These are phyloP conservation scores for Genyomyrus donnyi DNA, from an alignment of 2,113 vertebrate species.

Conservation along the genomic window DNA sequence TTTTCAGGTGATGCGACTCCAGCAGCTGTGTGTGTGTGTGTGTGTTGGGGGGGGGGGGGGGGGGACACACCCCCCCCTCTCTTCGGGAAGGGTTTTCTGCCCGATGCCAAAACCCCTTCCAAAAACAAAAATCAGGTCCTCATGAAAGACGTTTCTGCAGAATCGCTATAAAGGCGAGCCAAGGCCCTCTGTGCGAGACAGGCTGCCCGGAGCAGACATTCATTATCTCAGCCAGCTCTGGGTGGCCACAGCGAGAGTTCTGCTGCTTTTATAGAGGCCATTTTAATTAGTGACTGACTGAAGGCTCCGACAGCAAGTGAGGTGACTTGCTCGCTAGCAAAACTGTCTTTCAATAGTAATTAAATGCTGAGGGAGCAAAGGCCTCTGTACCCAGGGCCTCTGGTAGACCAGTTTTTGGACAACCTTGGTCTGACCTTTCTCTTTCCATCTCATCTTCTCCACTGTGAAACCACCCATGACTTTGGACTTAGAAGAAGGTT, in stretches of 20 bases:
- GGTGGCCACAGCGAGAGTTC: neutral
- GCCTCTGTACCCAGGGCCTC: neutral
- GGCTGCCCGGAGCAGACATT: neutral
- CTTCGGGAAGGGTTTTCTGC: neutral
- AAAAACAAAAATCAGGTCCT: slow-evolving; percentile 1
- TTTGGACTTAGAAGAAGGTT: neutral
- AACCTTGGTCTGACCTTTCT: neutral
- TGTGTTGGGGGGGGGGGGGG: neutral
- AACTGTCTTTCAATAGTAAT: neutral
- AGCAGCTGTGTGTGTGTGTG: neutral
- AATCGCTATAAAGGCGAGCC: neutral
- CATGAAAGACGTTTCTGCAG: neutral
- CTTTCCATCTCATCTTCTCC: neutral
- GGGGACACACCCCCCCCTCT: neutral
- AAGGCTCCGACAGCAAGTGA: neutral
- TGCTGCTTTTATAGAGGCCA: neutral
- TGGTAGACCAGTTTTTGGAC: neutral
- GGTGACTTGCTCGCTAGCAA: neutral
- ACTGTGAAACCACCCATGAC: neutral
- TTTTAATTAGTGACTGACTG: slow-evolving; percentile 4
- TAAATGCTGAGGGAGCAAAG: neutral
- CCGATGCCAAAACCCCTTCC: neutral
- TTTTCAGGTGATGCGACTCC: neutral
- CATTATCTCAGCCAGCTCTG: neutral
- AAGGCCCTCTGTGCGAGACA: neutral